Evolutionary conservation across 30 jellyfish, hydroid and myxozoan species (phyloP).

Genomic region (Nemopilema nomurai): DNA sequence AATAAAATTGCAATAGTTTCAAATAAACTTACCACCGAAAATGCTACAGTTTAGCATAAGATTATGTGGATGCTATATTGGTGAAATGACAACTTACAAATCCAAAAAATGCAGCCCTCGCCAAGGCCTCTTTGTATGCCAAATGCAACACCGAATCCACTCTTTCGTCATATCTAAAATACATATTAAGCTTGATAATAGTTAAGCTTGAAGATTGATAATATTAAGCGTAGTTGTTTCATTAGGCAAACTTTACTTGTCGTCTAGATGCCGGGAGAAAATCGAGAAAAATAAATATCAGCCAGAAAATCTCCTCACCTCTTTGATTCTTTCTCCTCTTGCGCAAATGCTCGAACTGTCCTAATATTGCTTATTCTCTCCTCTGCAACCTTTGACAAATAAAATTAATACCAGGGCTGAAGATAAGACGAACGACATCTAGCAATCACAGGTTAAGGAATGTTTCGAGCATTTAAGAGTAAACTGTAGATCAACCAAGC

Average conservation of each 20-base stretch:
- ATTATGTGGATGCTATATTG: not conserved
- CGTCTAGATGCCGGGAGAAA: too few relatives aligned
- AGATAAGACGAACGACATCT: not conserved
- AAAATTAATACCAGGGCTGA: not conserved
- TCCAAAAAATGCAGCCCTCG: slow-evolving; percentile 96
- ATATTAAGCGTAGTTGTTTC: too few relatives aligned
- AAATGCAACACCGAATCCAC: slow-evolving; percentile 72
- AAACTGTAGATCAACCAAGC: too few relatives aligned
- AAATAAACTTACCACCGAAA: too few relatives aligned
- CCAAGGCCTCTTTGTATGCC: slow-evolving; percentile 96
- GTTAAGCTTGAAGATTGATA: not conserved
- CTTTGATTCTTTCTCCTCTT: slow-evolving; percentile 75
- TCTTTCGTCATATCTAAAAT: slow-evolving; percentile 59
- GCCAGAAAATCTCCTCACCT: too few relatives aligned
- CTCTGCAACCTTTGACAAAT: slow-evolving; percentile 84
- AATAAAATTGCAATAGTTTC: too few relatives aligned
- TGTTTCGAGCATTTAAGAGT: too few relatives aligned
- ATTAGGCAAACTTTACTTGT: too few relatives aligned
- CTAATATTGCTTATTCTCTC: slow-evolving; percentile 90
- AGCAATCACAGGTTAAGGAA: too few relatives aligned
- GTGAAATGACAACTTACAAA: slow-evolving; percentile 66
- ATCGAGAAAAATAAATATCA: too few relatives aligned
- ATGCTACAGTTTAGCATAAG: too few relatives aligned
- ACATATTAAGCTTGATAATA: not conserved
- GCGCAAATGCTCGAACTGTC: slow-evolving; percentile 95